Base-by-base conservation (phyloP, 1,140 invertebrate genomes). In the Heliothis subflexa region DNA sequence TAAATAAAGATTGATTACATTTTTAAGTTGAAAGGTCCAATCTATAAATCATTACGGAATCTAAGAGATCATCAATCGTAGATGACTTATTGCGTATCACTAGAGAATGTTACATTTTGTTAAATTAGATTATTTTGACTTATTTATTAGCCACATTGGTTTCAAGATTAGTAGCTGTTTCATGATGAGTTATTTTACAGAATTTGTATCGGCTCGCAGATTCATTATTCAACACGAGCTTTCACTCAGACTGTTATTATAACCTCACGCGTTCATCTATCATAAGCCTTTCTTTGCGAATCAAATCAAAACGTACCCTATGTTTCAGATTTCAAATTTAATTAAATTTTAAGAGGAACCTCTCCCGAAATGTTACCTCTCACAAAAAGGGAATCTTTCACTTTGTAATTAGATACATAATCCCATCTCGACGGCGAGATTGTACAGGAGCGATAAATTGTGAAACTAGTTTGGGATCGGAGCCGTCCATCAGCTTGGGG, bases 361-460 rank as follows among this genome's bases (percentile, higher is more conserved):
- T 14, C 21, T 49, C 25, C 70, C 45, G 64, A 52, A 70, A 68
- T 49, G 12, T 50, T 61, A 64, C 49, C 5, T n/a, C 71, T 50
- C 68, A 74, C 40, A 11, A 78, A 85, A 85, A 80, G 28, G 45
- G 50, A 57, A 61, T 81, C 78, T 85, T 47, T 77, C 47, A 18
- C 47, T 81, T 66, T 57, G 59, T 81, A 78, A 84, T 83, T 86
- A 84, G 75, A 77, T 66, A 45, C 54, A 84, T 80, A 79, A 83
- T 86, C 81, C 72, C 25, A 74, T 84, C 40, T 49, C 71, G 54
- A 25, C 16, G 21, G 16, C 25, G 13, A 79, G 83, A 84, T 84
- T 28, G 81, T 81, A 81, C 82, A 71, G 80, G 62, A 79, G 81
- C 83, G 83, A 88, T 88, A 86, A 85, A 85, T 82, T 83, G 81